Evolutionary conservation across 2,113 vertebrate genomes (phyloP), one percentile per base, ranked within the genome.

Genomic region (Plectropomus leopardus): DNA sequence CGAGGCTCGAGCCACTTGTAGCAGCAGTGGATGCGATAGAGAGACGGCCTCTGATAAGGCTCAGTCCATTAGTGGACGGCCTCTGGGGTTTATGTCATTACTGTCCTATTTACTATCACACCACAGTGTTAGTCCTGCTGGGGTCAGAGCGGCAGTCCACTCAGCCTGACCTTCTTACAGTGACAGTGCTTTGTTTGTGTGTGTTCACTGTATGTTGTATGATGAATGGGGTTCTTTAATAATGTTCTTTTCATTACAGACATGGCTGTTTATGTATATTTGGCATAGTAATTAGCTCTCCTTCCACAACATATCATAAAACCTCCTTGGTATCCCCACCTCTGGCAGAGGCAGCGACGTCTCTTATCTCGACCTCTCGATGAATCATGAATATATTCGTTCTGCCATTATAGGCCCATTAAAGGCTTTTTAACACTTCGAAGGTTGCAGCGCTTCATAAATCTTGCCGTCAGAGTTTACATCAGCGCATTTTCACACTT

Each of bases 11-110:
- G 68, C 36, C 74, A 36, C 82, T 84, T 30, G 82, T 57, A 40
- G 34, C 44, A 23, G 0, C 50, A 66, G 81, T 78, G 51, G 59
- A 66, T 65, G 83, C 58, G 44, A 76, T 57, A 53, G 68, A 88
- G 69, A 76, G 69, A 19, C n/a, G 63, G 42, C 36, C 45, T 77
- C 60, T 72, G 60, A 71, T 82, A 64, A 74, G 75, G 66, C 47
- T 24, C 67, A 76, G 55, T 75, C 57, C 78, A 83, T 90, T 76
- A 78, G 59, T 4, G 24, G 32, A 13, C 7, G 13, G 53, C 48
- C 78, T 73, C 32, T 1, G 48, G 54, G 32, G 32, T 40, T 63
- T 36, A 57, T 79, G 59, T 77, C 78, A 60, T 65, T 44, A 65
- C 61, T 11, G 34, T 32, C 76, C 73, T 48, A 3, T 21, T 40